Evolutionary conservation across 2,888 invertebrate genomes (phyloP).

Genomic region (Drosophila pegasa): DNA sequence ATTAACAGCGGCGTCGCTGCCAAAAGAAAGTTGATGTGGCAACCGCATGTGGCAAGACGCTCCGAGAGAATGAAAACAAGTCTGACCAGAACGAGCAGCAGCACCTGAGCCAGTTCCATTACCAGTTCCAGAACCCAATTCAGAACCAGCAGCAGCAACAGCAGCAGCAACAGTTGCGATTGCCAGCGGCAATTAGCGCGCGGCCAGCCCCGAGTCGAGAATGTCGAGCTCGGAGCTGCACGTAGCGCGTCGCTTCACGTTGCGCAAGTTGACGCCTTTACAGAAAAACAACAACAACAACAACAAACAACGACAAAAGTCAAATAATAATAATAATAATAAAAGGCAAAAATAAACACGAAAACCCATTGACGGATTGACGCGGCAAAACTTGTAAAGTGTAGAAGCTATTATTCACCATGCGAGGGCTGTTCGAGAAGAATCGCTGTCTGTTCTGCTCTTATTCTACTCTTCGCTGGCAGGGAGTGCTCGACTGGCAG

Average conservation of each 20-base stretch:
- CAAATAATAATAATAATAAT: neutral
- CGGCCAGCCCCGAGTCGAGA: slow-evolving; percentile 13
- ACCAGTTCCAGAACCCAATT: slow-evolving; percentile 1
- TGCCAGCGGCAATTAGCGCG: slow-evolving; percentile 45
- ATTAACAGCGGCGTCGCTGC: slow-evolving; percentile 31
- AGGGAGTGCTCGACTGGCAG: neutral
- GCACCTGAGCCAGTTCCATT: slow-evolving; percentile 27
- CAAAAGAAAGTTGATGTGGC: slow-evolving; percentile 59
- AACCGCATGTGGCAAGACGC: slow-evolving; percentile 23
- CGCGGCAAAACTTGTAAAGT: slow-evolving; percentile 38
- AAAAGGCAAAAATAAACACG: neutral
- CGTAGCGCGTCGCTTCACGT: slow-evolving; percentile 23
- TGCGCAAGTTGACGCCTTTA: slow-evolving; percentile 41
- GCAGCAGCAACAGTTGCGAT: slow-evolving; percentile 22
- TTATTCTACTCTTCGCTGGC: too few relatives aligned
- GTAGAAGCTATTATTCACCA: slow-evolving; percentile 19
- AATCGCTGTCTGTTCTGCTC: neutral
- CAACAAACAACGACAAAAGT: neutral
- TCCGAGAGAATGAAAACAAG: slow-evolving; percentile 42
- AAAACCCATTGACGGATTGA: slow-evolving; percentile 24
- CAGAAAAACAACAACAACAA: neutral
- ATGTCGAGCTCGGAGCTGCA: slow-evolving; percentile 13
- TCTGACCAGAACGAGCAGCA: slow-evolving; percentile 45
- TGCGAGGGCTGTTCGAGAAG: slow-evolving; percentile 30
- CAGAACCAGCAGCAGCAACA: slow-evolving; percentile 11